A percentile compares a stretch with the other conserved stretches of the same genome.
Evolutionary conservation across 2,113 vertebrate genomes (phyloP).

Genomic region (Meleagris gallopavo): DNA sequence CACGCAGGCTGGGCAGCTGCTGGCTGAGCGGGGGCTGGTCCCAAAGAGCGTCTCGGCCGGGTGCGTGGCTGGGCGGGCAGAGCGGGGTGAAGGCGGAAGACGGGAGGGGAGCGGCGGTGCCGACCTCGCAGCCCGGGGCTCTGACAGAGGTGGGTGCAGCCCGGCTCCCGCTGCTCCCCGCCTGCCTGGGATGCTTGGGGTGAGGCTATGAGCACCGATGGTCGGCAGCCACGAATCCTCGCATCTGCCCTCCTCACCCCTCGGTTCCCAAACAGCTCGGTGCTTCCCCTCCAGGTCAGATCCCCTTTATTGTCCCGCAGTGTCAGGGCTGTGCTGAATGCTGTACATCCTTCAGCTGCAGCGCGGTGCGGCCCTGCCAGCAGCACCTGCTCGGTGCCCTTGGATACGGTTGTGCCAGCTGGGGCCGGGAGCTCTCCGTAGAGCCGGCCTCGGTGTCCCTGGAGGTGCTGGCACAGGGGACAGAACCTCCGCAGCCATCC

Average conservation of each 20-base stretch:
- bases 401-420: neutral
- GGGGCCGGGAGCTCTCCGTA: neutral
- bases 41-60: fast-evolving
- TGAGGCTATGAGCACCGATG: neutral
- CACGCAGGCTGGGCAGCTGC: neutral
- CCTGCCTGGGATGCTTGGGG: neutral
- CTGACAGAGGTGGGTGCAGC: constrained; percentile 46
- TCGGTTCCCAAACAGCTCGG: neutral
- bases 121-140: neutral
- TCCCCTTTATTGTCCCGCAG: neutral
- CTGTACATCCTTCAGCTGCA: no score
- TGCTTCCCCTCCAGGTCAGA: neutral
- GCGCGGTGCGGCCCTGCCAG: neutral
- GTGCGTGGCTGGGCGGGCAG: neutral
- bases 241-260: fast-evolving
- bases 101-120: neutral
- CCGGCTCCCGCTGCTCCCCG: neutral
- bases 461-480: neutral
- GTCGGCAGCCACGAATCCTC: neutral
- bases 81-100: neutral
- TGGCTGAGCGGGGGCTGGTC: neutral
- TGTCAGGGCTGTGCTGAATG: no score
- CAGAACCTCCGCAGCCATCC: neutral
- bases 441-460: neutral
- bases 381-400: fast-evolving